These are phyloP conservation scores for Melanaphis sacchari DNA, from an alignment of 1,140 invertebrate species.

Conservation along the genomic window DNA sequence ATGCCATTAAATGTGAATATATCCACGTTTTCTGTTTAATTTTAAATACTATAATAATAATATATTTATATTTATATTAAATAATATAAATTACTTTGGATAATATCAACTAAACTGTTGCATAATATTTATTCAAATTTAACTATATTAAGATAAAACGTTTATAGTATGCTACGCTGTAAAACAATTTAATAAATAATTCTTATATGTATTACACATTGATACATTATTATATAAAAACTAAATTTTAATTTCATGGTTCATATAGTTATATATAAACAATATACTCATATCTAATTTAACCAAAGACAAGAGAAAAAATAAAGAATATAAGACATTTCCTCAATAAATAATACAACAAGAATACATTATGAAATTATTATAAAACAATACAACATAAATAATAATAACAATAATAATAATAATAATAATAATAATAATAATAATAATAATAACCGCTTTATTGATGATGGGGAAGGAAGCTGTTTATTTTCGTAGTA, in stretches of 20 bases:
- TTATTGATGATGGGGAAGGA: background rate
- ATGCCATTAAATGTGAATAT: too few relatives aligned
- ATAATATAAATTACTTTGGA: background rate
- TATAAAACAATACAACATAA: conserved; percentile 11
- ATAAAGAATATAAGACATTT: background rate
- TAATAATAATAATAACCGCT: conserved; percentile 3
- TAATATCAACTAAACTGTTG: background rate
- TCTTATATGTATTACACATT: background rate
- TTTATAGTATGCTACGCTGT: background rate
- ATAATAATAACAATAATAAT: background rate
- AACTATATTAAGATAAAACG: background rate
- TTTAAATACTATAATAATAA: background rate
- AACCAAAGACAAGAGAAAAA: background rate
- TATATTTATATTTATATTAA: background rate
- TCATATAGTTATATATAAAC: background rate
- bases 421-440: background rate
- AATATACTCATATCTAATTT: background rate
- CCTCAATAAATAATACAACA: background rate
- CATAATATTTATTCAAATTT: background rate
- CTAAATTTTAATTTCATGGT: background rate
- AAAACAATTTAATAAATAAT: background rate
- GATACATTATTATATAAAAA: background rate
- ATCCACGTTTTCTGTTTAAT: too few relatives aligned
- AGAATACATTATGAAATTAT: background rate
- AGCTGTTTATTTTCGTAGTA: background rate